phyloP scores from a whole-genome alignment of 2,113 vertebrate species.

The Syngnathoides biaculeatus region DNA sequence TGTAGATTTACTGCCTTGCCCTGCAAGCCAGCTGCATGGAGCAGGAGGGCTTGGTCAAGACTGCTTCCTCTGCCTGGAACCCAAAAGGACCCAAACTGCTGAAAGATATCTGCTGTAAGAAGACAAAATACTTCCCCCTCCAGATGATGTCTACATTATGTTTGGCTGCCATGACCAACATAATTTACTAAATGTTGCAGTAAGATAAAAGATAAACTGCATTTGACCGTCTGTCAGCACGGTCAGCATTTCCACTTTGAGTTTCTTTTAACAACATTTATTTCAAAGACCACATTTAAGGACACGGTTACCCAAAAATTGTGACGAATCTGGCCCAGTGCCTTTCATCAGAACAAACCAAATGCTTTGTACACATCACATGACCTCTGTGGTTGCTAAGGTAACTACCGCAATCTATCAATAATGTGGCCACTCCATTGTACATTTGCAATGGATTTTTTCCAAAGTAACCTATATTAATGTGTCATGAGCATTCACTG shows the following conservation, averaged over 20 bases:
- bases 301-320: no score
- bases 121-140: conserved; percentile 58
- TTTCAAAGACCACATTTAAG: no score
- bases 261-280: no score
- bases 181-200: neutral
- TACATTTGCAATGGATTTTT: no score
- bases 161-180: conserved; percentile 34
- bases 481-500: no score
- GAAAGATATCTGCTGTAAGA: conserved; percentile 68
- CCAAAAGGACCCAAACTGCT: conserved; percentile 56
- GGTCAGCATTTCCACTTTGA: no score
- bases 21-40: conserved; percentile 53
- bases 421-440: neutral
- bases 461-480: neutral
- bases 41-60: conserved; percentile 57
- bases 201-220: no score
- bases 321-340: neutral
- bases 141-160: conserved; percentile 42
- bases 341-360: neutral
- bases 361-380: neutral
- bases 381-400: neutral
- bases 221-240: no score
- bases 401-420: neutral
- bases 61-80: conserved; percentile 59
- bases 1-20: conserved; percentile 55